These are phyloP conservation scores for Umimayanthus chanpuru DNA, from an alignment of 92 coral and sea anemone species.

Conservation along the genomic window DNA sequence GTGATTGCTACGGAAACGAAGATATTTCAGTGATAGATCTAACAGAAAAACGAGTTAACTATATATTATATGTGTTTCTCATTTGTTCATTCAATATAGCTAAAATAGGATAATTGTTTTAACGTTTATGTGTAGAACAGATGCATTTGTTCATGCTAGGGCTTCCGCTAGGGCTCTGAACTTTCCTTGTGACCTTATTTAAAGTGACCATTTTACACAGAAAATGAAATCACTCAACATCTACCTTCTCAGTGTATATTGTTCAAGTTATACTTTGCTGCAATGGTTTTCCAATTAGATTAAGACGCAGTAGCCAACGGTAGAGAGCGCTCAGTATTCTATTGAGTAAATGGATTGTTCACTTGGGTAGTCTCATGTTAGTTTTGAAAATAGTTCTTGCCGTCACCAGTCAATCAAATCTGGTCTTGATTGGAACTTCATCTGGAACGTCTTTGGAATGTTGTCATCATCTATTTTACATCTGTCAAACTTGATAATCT, in stretches of 20 bases:
- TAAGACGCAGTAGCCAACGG: not conserved
- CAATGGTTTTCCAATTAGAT: not conserved
- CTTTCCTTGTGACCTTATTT: not conserved
- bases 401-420: not conserved
- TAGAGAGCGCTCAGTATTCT: not conserved
- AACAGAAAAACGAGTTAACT: too few species aligned
- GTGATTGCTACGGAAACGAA: too few species aligned
- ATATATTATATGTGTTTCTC: too few species aligned
- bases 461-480: constrained; percentile 15
- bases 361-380: not conserved
- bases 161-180: not conserved
- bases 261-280: not conserved
- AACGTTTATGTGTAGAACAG: not conserved
- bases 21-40: too few species aligned
- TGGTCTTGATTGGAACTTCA: not conserved
- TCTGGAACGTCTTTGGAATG: not conserved
- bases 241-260: not conserved
- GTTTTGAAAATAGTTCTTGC: not conserved
- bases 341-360: not conserved
- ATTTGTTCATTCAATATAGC: not conserved
- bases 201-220: not conserved
- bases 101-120: not conserved
- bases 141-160: not conserved
- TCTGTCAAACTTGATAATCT: not conserved
- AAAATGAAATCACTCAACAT: too few species aligned